phyloP scores from a whole-genome alignment of 2,113 vertebrate genomes.

The Equus przewalskii region DNA sequence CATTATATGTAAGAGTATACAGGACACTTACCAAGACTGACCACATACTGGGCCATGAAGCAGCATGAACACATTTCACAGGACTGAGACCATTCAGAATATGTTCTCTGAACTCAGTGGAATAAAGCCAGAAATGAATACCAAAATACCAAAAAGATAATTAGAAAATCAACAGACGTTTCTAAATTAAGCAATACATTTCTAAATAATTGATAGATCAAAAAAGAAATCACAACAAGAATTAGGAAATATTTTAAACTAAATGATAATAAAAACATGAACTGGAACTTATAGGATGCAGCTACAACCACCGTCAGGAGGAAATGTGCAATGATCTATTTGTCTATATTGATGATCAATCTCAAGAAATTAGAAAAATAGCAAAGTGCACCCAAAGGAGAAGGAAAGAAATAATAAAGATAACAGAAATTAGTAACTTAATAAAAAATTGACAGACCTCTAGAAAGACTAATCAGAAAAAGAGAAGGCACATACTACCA shows the following conservation, averaged over 20 bases:
- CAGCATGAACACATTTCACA: not conserved
- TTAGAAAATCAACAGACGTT: not conserved
- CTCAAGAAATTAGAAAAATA: conserved; percentile 24
- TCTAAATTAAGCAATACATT: not conserved
- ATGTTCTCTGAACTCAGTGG: not conserved
- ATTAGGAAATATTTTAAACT: not conserved
- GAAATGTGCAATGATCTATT: not conserved
- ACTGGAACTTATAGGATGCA: not conserved
- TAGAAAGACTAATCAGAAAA: not conserved
- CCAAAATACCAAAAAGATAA: not conserved
- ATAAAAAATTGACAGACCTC: not conserved
- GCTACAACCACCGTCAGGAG: not conserved
- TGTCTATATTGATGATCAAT: not conserved
- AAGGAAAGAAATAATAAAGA: not conserved
- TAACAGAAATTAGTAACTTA: not conserved
- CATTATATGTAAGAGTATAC: not conserved
- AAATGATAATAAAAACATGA: not conserved
- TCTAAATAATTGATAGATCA: not conserved
- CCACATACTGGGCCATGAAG: not conserved
- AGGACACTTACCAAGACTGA: not conserved
- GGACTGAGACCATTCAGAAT: not conserved
- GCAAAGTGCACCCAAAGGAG: not conserved
- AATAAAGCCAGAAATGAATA: not conserved
- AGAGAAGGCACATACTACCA: not conserved
- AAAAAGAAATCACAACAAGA: not conserved